Conservation (phyloP, 2,113 vertebrate genomes). For the Vicugna pacos region DNA sequence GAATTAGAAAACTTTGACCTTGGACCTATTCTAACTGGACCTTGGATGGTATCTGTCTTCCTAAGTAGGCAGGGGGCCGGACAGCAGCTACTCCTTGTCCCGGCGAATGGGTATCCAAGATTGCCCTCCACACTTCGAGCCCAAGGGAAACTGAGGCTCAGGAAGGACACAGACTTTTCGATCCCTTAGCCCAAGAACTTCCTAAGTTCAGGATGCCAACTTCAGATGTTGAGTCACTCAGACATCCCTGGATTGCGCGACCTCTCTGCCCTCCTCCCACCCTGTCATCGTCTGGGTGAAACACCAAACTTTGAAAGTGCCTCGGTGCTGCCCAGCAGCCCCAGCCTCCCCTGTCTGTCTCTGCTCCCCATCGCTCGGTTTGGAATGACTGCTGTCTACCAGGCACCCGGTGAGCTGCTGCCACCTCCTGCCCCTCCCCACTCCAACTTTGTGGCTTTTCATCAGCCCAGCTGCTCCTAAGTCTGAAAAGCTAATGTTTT, state of each 20-base stretch:
- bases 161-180: background rate
- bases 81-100: background rate
- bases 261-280: background rate
- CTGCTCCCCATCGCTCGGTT: background rate
- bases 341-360: background rate
- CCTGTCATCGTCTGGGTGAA: background rate
- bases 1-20: conserved; percentile 78
- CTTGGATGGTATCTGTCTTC: background rate
- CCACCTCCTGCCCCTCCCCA: background rate
- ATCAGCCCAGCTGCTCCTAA: background rate
- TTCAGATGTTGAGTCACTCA: background rate
- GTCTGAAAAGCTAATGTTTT: background rate
- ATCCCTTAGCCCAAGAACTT: background rate
- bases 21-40: background rate
- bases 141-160: background rate
- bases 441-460: background rate
- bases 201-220: background rate
- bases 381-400: background rate
- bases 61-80: background rate
- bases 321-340: background rate
- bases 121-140: background rate
- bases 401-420: fast-evolving
- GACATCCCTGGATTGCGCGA: background rate
- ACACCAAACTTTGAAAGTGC: background rate
- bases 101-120: background rate